Conservation (phyloP, 2,113 vertebrate species). For the Regulus satrapa region DNA sequence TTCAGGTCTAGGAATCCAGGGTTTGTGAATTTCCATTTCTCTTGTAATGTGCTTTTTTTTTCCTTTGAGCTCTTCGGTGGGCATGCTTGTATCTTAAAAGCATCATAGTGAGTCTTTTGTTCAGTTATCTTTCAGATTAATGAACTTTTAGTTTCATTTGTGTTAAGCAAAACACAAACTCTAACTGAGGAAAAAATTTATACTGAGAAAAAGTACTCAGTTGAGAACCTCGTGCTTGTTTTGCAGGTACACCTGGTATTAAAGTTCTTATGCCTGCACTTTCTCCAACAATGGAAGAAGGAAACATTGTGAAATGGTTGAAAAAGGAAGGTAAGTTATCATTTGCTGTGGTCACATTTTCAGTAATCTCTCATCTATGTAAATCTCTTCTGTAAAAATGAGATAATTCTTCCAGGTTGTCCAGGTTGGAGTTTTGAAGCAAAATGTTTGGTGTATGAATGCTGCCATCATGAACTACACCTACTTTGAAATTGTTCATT, state of each 20-base stretch:
- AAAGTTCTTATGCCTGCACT: constrained; percentile 93
- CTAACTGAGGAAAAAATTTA: neutral
- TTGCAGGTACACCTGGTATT: constrained; percentile 80
- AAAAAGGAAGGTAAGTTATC: constrained; percentile 89
- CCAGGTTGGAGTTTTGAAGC: neutral
- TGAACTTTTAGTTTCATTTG: neutral
- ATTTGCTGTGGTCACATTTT: neutral
- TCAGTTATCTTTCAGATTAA: neutral
- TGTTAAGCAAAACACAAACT: neutral
- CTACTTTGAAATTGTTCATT: neutral
- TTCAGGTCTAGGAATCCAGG: neutral
- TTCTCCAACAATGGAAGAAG: constrained; percentile 98
- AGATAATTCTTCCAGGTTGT: neutral
- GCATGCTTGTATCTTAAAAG: neutral
- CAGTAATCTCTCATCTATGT: neutral
- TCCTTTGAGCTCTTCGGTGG: neutral
- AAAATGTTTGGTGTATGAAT: neutral
- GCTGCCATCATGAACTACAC: neutral
- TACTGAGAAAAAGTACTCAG: neutral
- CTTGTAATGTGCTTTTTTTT: neutral
- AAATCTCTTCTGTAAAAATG: neutral
- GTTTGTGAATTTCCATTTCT: neutral
- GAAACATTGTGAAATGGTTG: constrained; percentile 94
- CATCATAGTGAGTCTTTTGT: neutral
- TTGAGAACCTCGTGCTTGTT: neutral